Evolutionary conservation across 2,888 invertebrate genomes (phyloP).

Genomic region (Falcaria lacertinaria): DNA sequence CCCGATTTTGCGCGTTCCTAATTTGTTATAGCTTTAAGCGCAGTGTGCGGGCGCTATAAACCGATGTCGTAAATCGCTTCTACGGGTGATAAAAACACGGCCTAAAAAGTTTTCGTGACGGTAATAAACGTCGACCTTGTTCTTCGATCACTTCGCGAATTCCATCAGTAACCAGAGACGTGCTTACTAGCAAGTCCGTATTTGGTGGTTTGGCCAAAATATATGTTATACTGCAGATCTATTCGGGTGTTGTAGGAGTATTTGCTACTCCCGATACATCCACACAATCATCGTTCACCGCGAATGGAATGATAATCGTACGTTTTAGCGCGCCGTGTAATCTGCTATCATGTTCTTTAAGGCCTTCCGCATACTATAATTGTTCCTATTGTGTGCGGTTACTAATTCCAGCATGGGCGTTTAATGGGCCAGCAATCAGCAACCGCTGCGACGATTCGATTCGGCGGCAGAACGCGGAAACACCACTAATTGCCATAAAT

Average conservation of each 20-base stretch:
- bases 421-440: slow-evolving; percentile 52
- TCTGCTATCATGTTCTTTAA: slow-evolving; percentile 25
- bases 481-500: slow-evolving; percentile 37
- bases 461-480: slow-evolving; percentile 51
- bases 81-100: slow-evolving; percentile 8
- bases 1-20: neutral
- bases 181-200: slow-evolving; percentile 9
- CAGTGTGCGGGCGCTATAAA: slow-evolving; percentile 8
- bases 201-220: slow-evolving; percentile 1
- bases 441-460: slow-evolving; percentile 40
- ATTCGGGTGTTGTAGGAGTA: too few species aligned
- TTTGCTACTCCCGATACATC: too few species aligned
- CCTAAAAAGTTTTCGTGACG: slow-evolving; percentile 12
- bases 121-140: slow-evolving; percentile 37
- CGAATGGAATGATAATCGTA: slow-evolving; percentile 23
- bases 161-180: slow-evolving; percentile 28
- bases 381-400: slow-evolving; percentile 43
- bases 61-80: slow-evolving; percentile 12
- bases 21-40: slow-evolving; percentile 3
- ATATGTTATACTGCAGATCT: too few species aligned
- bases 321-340: slow-evolving; percentile 34
- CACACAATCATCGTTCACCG: slow-evolving; percentile 9
- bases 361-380: slow-evolving; percentile 44
- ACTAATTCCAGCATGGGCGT: slow-evolving; percentile 60
- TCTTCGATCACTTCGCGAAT: slow-evolving; percentile 29